Evolutionary conservation across 2,888 invertebrate genomes (phyloP).

Genomic region (Orthosia gracilis): DNA sequence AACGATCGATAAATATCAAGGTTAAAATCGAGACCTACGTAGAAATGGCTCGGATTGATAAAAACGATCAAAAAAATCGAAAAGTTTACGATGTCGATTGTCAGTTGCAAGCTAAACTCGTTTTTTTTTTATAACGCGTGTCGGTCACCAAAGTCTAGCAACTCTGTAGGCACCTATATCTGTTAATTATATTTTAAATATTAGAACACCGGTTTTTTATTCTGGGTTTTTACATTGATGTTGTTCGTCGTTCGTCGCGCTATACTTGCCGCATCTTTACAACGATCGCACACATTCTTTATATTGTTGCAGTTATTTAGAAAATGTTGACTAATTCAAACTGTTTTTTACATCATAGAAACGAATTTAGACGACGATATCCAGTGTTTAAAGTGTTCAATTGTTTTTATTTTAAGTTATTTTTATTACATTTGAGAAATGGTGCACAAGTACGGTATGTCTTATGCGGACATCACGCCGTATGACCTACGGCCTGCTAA

Average conservation of each 20-base stretch:
- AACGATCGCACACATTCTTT: neutral
- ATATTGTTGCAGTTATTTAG: too few relatives aligned
- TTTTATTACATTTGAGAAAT: neutral
- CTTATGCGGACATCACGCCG: neutral
- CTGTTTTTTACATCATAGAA: neutral
- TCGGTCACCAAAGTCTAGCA: neutral
- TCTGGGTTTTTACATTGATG: neutral
- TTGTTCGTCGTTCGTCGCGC: neutral
- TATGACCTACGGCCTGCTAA: neutral
- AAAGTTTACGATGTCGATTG: too few relatives aligned
- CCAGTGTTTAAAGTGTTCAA: neutral
- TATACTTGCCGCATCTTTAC: neutral
- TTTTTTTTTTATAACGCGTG: neutral
- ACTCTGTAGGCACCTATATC: neutral
- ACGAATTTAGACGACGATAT: neutral
- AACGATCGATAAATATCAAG: too few relatives aligned
- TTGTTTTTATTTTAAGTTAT: neutral
- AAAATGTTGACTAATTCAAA: neutral
- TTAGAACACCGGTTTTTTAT: constrained; percentile 12
- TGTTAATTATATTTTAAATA: neutral
- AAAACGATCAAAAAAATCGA: too few relatives aligned
- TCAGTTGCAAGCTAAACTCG: neutral
- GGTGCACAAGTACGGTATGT: neutral
- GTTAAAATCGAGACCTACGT: too few relatives aligned
- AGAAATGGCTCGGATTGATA: too few relatives aligned